Conservation (phyloP, 1,140 invertebrate species). For the Antheraea mylitta region DNA sequence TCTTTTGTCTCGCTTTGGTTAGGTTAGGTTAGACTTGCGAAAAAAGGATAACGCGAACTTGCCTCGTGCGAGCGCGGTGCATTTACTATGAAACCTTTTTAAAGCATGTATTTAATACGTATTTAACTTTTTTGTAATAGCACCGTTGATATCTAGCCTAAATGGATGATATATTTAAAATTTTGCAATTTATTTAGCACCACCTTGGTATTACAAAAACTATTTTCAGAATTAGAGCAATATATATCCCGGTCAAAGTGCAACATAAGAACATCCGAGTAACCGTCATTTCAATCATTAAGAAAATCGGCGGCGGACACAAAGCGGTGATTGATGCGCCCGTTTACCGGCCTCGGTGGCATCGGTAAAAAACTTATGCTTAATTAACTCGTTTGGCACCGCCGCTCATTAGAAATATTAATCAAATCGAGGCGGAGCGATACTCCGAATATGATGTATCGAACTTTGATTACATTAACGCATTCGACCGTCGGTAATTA, state of each 20-base stretch:
- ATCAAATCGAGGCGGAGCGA: conserved; percentile 75
- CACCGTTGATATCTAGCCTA: no score
- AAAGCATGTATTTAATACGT: no score
- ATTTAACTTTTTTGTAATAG: no score
- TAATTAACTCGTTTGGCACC: conserved; percentile 79
- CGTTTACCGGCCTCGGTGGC: conserved; percentile 74
- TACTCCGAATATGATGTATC: conserved; percentile 75
- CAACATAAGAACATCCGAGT: background rate
- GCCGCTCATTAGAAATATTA: conserved; percentile 78
- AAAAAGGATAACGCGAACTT: no score
- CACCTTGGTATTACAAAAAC: background rate
- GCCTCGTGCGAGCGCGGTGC: no score
- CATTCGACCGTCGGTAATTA: conserved; percentile 64
- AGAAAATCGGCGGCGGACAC: conserved; percentile 65
- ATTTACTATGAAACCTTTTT: no score
- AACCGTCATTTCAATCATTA: conserved; percentile 74
- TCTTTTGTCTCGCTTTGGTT: no score
- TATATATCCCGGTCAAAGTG: conserved; percentile 6
- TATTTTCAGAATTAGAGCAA: background rate
- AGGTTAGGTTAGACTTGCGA: no score
- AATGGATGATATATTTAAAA: no score
- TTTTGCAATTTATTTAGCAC: background rate
- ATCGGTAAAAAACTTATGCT: conserved; percentile 65
- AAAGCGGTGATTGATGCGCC: conserved; percentile 75
- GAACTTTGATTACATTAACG: conserved; percentile 77